These are phyloP conservation scores for Crocuta crocuta DNA, from an alignment of 2,113 vertebrate species.

Conservation along the genomic window DNA sequence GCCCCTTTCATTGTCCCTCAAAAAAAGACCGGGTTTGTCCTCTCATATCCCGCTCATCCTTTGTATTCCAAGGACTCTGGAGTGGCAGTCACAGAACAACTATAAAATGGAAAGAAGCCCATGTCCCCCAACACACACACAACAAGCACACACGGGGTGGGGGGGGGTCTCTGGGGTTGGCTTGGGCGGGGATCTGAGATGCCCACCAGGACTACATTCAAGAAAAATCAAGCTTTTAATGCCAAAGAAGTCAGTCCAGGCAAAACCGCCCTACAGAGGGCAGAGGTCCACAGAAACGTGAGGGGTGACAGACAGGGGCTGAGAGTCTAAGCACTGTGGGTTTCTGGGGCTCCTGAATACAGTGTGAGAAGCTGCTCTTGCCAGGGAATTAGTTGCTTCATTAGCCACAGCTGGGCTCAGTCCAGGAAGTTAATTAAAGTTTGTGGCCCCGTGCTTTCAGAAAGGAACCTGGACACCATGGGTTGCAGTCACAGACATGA, in stretches of 20 bases:
- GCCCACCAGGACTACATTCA: neutral
- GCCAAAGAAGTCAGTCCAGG: neutral
- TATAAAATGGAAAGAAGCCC: neutral
- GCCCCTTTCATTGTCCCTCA: neutral
- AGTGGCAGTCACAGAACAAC: neutral
- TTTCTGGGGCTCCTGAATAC: conserved; percentile 36
- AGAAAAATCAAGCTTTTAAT: neutral
- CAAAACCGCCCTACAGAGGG: neutral
- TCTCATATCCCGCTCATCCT: neutral
- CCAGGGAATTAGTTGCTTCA: conserved; percentile 80
- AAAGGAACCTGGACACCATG: conserved; percentile 22
- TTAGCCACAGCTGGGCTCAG: conserved; percentile 79
- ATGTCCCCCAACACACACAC: neutral
- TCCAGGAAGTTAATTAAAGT: conserved; percentile 84
- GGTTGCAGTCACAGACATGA: neutral
- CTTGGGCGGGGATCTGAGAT: neutral
- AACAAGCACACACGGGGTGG: neutral
- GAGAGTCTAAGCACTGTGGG: neutral
- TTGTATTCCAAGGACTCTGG: neutral
- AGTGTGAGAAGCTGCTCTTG: conserved; percentile 69
- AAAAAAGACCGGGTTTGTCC: neutral
- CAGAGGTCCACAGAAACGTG: conserved; percentile 33
- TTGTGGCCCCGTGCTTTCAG: conserved; percentile 57
- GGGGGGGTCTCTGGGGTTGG: no score
- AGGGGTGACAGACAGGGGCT: neutral